Conservation (phyloP, 2,113 vertebrate genomes). For the Cheirogaleus medius region DNA sequence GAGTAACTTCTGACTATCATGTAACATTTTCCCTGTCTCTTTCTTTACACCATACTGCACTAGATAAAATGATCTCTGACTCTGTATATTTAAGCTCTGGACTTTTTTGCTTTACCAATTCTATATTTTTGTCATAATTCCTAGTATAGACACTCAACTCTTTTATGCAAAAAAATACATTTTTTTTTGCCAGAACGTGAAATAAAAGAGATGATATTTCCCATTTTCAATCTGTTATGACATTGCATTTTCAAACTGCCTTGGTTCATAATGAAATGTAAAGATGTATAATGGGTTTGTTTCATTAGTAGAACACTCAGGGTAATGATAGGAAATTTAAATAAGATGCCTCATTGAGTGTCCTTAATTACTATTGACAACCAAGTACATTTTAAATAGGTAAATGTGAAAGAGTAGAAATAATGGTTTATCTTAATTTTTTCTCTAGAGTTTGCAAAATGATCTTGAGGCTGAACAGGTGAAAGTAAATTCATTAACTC, state of each 20-base stretch:
- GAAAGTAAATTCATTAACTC: conserved; percentile 98
- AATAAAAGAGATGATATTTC: neutral
- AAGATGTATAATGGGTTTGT: neutral
- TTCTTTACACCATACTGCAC: neutral
- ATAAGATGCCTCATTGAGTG: conserved; percentile 29
- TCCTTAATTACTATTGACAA: conserved; percentile 53
- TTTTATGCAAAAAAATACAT: neutral
- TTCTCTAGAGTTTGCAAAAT: conserved; percentile 90
- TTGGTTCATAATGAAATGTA: conserved; percentile 41
- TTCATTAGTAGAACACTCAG: conserved; percentile 13
- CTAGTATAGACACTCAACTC: neutral
- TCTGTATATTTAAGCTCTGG: neutral
- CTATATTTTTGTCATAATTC: neutral
- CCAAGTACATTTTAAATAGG: conserved; percentile 38
- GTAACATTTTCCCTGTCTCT: neutral
- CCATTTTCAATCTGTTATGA: neutral
- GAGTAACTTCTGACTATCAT: neutral
- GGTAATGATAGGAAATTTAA: conserved; percentile 49
- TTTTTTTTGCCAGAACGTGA: neutral
- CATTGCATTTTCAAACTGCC: neutral
- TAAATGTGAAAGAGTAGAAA: neutral
- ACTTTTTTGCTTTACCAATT: neutral
- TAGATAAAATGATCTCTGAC: neutral
- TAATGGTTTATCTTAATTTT: conserved; percentile 54
- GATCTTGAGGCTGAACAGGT: conserved; percentile 97